Evolutionary conservation across 2,113 vertebrate species (phyloP), one percentile per base, ranked within the genome.

Genomic region (Thunnus maccoyii): DNA sequence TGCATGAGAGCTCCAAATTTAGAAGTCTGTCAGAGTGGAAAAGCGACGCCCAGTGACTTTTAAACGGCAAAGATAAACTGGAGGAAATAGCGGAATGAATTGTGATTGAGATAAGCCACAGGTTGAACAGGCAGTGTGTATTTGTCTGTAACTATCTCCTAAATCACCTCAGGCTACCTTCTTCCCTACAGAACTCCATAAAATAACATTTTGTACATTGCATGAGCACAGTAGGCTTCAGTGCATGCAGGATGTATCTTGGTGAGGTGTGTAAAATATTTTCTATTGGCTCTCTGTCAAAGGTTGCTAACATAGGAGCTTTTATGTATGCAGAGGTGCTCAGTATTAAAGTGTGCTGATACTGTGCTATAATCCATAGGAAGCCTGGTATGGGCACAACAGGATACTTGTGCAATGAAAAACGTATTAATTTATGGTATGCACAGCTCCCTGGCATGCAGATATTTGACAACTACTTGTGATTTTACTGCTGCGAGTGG

Each of bases 401-500:
- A 14, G 67, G 54, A 78, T 36, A 50, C 72, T 80, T 84, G 57
- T 84, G 74, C 75, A 32, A 7, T 48, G 52, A 50, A 70, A 56
- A 67, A 47, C 25, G 3, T 73, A 20, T 60, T 41, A 47, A 60
- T 72, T 76, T 22, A 36, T 52, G 70, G 36, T 6, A 30, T 65
- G 67, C 52, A 46, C 25, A 84, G 54, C 47, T 32, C 10, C 5
- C 44, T 36, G 56, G 72, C 64, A 30, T 72, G 75, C 68, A 87
- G 87, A 62, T 65, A 85, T 93, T 89, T 89, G 80, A 85, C 93
- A 86, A 55, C 76, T 83, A 36, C 73, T 63, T 79, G 93, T 89
- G 82, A 95, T 73, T 93, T 93, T 87, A 66, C 82, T 77, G 93
- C 85, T 73, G 83, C 64, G 65, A 91, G 88, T 87, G 66, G 72